Conservation (phyloP, 1,140 invertebrate genomes). For the Temnothorax nylanderi region DNA sequence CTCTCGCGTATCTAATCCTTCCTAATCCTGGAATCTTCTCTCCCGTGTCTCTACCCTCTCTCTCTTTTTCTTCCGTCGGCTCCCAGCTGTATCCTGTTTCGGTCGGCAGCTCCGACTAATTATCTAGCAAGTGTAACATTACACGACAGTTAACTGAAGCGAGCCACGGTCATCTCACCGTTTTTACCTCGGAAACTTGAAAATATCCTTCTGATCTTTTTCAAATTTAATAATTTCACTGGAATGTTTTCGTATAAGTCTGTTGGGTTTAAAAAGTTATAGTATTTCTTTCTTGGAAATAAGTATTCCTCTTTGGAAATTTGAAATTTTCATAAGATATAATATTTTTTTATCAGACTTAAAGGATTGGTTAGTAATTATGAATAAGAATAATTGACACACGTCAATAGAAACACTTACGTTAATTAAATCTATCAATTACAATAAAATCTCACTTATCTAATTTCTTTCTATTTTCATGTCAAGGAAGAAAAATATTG, state of each 20-base stretch:
- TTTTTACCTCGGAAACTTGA: background rate
- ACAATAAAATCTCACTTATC: background rate
- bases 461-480: background rate
- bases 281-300: background rate
- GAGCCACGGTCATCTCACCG: slow-evolving; percentile 27
- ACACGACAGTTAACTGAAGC: slow-evolving; percentile 51
- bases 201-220: background rate
- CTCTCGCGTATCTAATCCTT: slow-evolving; percentile 37
- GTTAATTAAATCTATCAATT: background rate
- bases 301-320: background rate
- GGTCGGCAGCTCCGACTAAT: slow-evolving; percentile 35
- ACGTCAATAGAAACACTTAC: background rate
- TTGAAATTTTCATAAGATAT: background rate
- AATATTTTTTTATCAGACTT: background rate
- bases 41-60: background rate
- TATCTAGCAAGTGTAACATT: slow-evolving; percentile 47
- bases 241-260: background rate
- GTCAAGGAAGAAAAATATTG: background rate
- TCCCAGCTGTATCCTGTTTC: slow-evolving; percentile 43
- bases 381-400: background rate
- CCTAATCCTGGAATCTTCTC: slow-evolving; percentile 31
- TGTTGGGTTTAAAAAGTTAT: background rate
- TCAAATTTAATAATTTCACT: background rate
- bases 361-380: background rate
- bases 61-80: background rate